Base-by-base conservation (phyloP, 2,888 invertebrate species). In the Nineta flava region DNA sequence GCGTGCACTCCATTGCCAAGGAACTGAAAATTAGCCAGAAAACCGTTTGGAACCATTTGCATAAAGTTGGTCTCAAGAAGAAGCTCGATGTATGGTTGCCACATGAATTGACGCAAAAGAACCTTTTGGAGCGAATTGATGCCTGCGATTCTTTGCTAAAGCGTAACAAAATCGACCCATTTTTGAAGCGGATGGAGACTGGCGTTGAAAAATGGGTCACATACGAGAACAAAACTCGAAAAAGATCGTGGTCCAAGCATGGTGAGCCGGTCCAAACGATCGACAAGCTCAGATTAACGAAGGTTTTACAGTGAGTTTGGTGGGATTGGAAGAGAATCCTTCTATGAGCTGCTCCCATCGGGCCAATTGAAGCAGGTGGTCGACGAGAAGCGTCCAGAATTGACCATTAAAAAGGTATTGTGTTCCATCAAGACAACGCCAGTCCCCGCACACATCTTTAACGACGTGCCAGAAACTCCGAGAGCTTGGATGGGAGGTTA, bases 391-490 rank as follows among this genome's bases (percentile, higher is more conserved):
- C 40, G 51, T 47, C 19, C 52, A 48, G 51, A 19, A 31, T 48
- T 52, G 40, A 47, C 26, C 46, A 46, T 38, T 32, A 32, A 46
- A 40, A 53, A 51, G 41, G 51, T 42, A 50, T 55, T 49, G 53
- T 54, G 52, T 54, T 55, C 41, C 50, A 52, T 41, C 53, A 52
- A 21, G 51, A 52, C 45, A 54, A 53, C 53, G 32, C 32, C 10
- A 32, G 32, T n/a, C n/a, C 7, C 32, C 32, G 32, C 32, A 32
- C 32, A 32, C 10, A 32, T 56, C 53, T 50, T 50, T 55, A 41
- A 48, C 54, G 53, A 55, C 56, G 35, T 55, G 54, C 15, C 50
- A 58, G 46, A 57, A 59, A 50, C 49, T 57, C 31, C 19, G 47
- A 43, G 52, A 56, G 52, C 52, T 57, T 51, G 54, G 55, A 47